Base-by-base conservation (phyloP, 2,797 vertebrate species). In the Hyperoplus lanceolatus region DNA sequence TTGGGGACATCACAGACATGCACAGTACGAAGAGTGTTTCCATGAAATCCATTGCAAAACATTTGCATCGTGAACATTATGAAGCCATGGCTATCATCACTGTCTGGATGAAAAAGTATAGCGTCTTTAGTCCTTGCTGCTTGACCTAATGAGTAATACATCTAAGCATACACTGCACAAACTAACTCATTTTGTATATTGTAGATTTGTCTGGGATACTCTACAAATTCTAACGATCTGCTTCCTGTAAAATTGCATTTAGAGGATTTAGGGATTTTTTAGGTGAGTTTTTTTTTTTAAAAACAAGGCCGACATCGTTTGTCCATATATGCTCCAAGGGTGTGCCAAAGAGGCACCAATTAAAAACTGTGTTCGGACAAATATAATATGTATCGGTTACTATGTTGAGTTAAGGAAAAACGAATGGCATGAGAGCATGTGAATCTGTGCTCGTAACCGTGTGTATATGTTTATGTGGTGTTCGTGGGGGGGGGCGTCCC, bases 341-440 rank as follows among this genome's bases (percentile, higher is more conserved):
- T 0, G 1, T 15, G 14, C 48, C 46, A 68, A 54, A 68, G 29
- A 29, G 4, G 15, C 10, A 42, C 60, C 14, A 42, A 42, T 7
- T 15, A 29, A n/a, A 58, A 42, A 9, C 45, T 39, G 59, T 55
- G 16, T 16, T 73, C 76, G 1, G 13, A 73, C 43, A 43, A 46
- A 64, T 46, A 78, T 58, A 64, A 60, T 29, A 77, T 29, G 29
- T 29, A 64, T 11, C 61, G 15, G 45, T 38, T 61, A 68, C 72
- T 77, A 68, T 59, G 65, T n/a, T 57, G 54, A 85, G 66, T 75
- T 21, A 77, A 42, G 67, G 61, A 14, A 51, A 80, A 81, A 61
- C 3, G 60, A 67, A 72, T 78, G n/a, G 15, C 16, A 55, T 9
- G 18, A 56, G 50, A 62, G 66, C 45, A 49, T 8, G 12, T 63